phyloP scores from a whole-genome alignment of 2,888 invertebrate genomes.

The Adelognathus sp. region DNA sequence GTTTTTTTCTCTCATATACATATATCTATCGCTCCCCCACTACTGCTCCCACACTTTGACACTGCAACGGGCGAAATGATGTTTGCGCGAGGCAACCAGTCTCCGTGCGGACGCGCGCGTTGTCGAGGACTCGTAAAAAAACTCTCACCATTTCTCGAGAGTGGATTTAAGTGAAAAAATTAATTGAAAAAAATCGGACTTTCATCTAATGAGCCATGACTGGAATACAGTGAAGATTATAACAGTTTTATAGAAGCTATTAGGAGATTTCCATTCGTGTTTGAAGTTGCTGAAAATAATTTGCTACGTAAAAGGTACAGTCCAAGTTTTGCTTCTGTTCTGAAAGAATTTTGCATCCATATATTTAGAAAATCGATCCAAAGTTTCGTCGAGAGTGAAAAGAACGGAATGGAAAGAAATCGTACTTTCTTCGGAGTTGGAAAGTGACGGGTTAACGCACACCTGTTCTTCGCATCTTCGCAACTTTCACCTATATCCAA shows the following conservation, averaged over 20 bases:
- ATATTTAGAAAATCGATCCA: not conserved
- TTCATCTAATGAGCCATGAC: not conserved
- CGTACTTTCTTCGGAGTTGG: conserved; percentile 10
- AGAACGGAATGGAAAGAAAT: not conserved
- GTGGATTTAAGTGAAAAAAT: not conserved
- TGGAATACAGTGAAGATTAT: not conserved
- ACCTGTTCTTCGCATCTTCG: not conserved
- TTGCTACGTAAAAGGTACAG: not conserved
- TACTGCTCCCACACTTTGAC: not conserved
- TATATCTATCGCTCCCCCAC: conserved; percentile 3
- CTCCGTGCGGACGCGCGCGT: conserved; percentile 11
- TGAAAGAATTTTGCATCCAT: too few relatives aligned
- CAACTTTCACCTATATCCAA: conserved; percentile 23
- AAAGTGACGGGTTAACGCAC: conserved; percentile 12
- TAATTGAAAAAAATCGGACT: not conserved
- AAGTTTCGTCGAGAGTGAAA: not conserved
- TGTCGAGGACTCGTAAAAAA: conserved; percentile 7
- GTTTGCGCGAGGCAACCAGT: conserved; percentile 30
- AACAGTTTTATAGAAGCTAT: not conserved
- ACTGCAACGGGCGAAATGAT: conserved; percentile 5
- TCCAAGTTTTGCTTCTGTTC: not conserved
- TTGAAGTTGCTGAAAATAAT: not conserved
- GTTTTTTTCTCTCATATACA: not conserved
- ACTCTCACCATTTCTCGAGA: not conserved
- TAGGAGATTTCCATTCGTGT: not conserved